A percentile compares a stretch with the other conserved stretches of the same genome.
These are phyloP conservation scores for Lasioglossum figueresi DNA, from an alignment of 2,888 invertebrate genomes.

Conservation along the genomic window DNA sequence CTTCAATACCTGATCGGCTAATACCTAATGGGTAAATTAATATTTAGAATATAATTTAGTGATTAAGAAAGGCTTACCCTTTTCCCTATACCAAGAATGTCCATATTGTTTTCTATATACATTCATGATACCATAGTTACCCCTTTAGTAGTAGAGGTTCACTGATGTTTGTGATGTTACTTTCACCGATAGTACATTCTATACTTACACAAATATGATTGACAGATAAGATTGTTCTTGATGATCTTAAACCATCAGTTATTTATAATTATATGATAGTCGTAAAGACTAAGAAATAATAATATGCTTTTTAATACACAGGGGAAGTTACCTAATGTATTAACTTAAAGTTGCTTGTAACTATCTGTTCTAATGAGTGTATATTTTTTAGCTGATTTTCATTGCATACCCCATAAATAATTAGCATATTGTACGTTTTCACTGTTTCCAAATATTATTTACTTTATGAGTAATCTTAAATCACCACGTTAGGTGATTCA, in stretches of 20 bases:
- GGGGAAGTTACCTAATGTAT: not conserved
- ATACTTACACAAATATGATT: slow-evolving; percentile 10
- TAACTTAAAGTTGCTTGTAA: not conserved
- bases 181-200: not conserved
- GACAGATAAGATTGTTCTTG: slow-evolving; percentile 75
- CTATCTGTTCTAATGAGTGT: not conserved
- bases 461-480: not conserved
- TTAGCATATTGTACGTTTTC: not conserved
- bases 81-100: slow-evolving; percentile 78
- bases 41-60: not conserved
- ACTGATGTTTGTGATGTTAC: slow-evolving; percentile 17
- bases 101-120: slow-evolving; percentile 81
- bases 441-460: not conserved
- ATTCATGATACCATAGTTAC: slow-evolving; percentile 61
- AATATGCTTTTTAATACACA: not conserved
- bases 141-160: slow-evolving; percentile 5
- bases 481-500: not conserved
- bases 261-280: not conserved
- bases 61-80: slow-evolving; percentile 72
- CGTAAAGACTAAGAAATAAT: not conserved
- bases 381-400: not conserved
- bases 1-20: not conserved
- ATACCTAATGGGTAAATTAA: not conserved
- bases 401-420: not conserved
- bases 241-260: slow-evolving; percentile 63